Evolutionary conservation across 1,140 invertebrate species (phyloP).

Genomic region (Drosophila ohnishii): DNA sequence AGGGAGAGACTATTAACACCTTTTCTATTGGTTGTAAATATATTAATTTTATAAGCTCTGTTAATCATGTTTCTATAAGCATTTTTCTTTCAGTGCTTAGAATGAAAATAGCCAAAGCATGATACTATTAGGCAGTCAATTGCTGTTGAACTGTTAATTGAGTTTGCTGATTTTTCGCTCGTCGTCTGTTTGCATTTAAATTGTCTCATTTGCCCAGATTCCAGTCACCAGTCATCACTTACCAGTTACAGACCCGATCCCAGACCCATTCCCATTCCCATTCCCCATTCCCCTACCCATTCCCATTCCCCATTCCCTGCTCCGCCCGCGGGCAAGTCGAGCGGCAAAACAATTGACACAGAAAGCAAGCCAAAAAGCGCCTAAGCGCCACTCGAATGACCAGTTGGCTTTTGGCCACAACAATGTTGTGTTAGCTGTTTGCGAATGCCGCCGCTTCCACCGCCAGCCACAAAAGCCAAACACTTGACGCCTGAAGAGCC

Average conservation of each 20-base stretch:
- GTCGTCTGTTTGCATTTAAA: conserved; percentile 72
- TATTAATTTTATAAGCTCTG: too few species aligned
- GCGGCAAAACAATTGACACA: conserved; percentile 72
- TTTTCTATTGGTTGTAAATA: background rate
- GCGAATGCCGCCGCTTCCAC: conserved; percentile 25
- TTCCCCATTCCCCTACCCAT: too few species aligned
- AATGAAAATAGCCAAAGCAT: conserved; percentile 69
- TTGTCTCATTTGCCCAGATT: conserved; percentile 70
- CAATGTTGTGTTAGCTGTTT: conserved; percentile 35
- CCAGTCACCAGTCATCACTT: conserved; percentile 17
- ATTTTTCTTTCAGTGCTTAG: conserved; percentile 1
- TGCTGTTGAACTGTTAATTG: conserved; percentile 71
- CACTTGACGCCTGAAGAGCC: conserved; percentile 71
- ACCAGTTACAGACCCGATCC: conserved; percentile 9
- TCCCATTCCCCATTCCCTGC: conserved; percentile 3
- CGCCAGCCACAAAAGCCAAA: conserved; percentile 47
- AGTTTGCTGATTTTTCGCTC: conserved; percentile 45
- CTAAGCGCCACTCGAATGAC: conserved; percentile 78
- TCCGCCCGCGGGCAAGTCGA: conserved; percentile 46
- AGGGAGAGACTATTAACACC: background rate
- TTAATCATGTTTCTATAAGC: background rate
- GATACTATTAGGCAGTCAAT: conserved; percentile 73
- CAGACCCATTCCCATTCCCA: background rate
- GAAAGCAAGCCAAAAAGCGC: conserved; percentile 67
- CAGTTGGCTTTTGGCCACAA: conserved; percentile 38